Percentiles rank a stretch among this genome's conserved stretches.
phyloP scores from a whole-genome alignment of 2,888 invertebrate genomes.

The Xylophagus ater region DNA sequence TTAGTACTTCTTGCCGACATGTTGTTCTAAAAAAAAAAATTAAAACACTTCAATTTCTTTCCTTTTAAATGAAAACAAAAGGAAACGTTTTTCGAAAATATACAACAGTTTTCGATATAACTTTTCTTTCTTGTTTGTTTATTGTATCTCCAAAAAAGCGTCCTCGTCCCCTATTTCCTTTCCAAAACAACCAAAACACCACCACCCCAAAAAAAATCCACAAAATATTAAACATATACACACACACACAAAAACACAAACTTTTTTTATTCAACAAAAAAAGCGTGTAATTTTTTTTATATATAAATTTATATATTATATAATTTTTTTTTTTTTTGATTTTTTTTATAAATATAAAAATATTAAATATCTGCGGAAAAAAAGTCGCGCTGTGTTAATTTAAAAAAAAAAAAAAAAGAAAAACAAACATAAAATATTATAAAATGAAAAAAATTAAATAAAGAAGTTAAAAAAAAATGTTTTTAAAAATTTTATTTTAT shows the following conservation, averaged over 20 bases:
- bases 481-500: slow-evolving; percentile 1
- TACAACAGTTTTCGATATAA: too few species aligned
- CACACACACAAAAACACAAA: slow-evolving; percentile 3
- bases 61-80: too few species aligned
- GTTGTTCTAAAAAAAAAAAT: too few species aligned
- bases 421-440: slow-evolving; percentile 17
- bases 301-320: background rate
- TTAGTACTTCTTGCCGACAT: too few species aligned
- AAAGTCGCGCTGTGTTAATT: slow-evolving; percentile 40
- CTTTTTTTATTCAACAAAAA: slow-evolving; percentile 7
- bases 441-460: slow-evolving; percentile 6
- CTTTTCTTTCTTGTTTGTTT: too few species aligned
- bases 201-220: slow-evolving; percentile 5
- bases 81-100: too few species aligned
- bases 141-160: too few species aligned
- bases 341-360: slow-evolving; percentile 9
- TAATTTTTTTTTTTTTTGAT: slow-evolving; percentile 13
- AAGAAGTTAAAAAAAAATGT: slow-evolving; percentile 17
- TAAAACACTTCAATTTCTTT: too few species aligned
- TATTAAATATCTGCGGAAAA: slow-evolving; percentile 19
- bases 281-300: background rate
- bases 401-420: slow-evolving; percentile 24
- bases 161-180: too few species aligned
- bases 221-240: slow-evolving; percentile 6
- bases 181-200: too few species aligned